Percentiles rank a stretch among this genome's conserved stretches.
Evolutionary conservation across 2,888 invertebrate species (phyloP).

Genomic region (Cephus nigrinus): DNA sequence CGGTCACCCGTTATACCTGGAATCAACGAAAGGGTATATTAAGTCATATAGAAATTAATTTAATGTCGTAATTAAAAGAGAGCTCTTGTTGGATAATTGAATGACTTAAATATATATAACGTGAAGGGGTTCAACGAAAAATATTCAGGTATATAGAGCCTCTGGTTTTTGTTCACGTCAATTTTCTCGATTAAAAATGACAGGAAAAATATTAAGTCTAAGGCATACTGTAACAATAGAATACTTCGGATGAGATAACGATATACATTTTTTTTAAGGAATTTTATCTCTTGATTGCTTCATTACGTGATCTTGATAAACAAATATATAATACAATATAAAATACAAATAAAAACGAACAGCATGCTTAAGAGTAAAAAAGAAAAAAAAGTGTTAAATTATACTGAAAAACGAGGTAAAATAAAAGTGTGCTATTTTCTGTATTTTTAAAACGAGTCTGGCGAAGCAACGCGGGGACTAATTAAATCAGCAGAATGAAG

Average conservation of each 20-base stretch:
- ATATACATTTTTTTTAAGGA: neutral
- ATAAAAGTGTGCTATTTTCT: neutral
- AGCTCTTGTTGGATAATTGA: neutral
- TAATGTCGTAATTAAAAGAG: neutral
- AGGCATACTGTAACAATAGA: neutral
- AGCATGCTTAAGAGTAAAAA: neutral
- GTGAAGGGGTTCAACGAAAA: neutral
- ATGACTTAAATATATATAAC: neutral
- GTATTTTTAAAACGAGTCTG: neutral
- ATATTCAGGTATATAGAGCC: neutral
- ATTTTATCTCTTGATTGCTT: too few relatives aligned
- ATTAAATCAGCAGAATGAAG: neutral
- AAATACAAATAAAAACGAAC: too few relatives aligned
- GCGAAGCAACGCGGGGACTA: neutral
- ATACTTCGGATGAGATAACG: neutral
- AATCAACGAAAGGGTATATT: neutral
- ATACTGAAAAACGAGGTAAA: neutral
- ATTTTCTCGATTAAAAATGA: neutral
- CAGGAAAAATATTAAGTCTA: neutral
- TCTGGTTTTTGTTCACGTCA: neutral
- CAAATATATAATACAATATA: too few relatives aligned
- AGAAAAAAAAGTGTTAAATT: neutral
- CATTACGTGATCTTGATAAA: too few relatives aligned
- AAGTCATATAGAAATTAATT: neutral
- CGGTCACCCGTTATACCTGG: neutral